phyloP scores from a whole-genome alignment of 1,140 invertebrate genomes.

The Aphaenogaster rudis region DNA sequence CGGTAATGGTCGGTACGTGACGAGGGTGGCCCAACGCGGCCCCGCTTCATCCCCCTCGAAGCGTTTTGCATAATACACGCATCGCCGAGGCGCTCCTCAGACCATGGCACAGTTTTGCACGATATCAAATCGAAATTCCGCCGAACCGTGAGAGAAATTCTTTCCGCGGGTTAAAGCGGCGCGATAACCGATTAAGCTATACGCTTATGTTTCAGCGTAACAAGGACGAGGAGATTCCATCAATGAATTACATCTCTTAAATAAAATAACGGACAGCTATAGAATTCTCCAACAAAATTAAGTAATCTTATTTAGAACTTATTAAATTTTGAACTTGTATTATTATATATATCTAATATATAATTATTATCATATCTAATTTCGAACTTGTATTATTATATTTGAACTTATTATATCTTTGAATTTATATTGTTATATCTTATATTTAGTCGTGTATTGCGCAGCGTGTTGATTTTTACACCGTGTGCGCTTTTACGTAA shows the following conservation, averaged over 20 bases:
- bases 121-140: slow-evolving; percentile 50
- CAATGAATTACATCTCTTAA: not conserved
- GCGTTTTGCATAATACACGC: slow-evolving; percentile 81
- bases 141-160: slow-evolving; percentile 43
- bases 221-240: not conserved
- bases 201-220: not conserved
- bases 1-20: slow-evolving; percentile 81
- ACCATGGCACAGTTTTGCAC: slow-evolving; percentile 39
- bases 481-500: not conserved
- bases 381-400: too few relatives aligned
- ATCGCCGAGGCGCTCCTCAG: slow-evolving; percentile 54
- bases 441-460: not conserved
- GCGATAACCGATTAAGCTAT: slow-evolving; percentile 18
- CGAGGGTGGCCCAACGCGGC: slow-evolving; percentile 68
- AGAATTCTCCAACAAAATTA: not conserved
- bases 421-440: too few relatives aligned
- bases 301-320: not conserved
- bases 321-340: too few relatives aligned
- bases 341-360: too few relatives aligned
- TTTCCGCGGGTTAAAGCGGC: not conserved
- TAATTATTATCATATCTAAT: too few relatives aligned
- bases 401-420: too few relatives aligned
- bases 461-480: not conserved
- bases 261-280: not conserved
- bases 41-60: slow-evolving; percentile 55